phyloP scores from a whole-genome alignment of 1,140 invertebrate species.

The Mamestra configurata region DNA sequence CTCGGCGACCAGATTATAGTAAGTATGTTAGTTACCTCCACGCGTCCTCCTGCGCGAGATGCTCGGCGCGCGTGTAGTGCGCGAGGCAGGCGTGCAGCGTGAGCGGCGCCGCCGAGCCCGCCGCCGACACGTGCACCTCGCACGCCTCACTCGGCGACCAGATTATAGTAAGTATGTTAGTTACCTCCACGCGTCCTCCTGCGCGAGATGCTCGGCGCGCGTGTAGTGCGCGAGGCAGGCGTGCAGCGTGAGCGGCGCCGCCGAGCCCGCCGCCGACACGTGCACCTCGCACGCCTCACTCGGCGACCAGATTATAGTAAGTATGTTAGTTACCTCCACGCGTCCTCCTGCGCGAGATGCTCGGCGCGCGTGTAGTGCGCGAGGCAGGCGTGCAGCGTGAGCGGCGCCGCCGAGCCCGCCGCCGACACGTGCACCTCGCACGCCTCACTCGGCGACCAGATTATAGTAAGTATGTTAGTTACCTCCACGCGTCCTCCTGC shows the following conservation, averaged over 20 bases:
- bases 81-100: slow-evolving; percentile 97
- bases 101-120: slow-evolving; percentile 87
- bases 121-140: slow-evolving; percentile 84
- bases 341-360: slow-evolving; percentile 96
- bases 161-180: no score
- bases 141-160: slow-evolving; percentile 81
- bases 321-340: slow-evolving; percentile 91
- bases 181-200: slow-evolving; percentile 96
- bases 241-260: slow-evolving; percentile 92
- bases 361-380: slow-evolving; percentile 97
- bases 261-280: slow-evolving; percentile 84
- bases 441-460: slow-evolving; percentile 72
- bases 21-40: slow-evolving; percentile 94
- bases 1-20: slow-evolving; percentile 84
- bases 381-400: slow-evolving; percentile 97
- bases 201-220: slow-evolving; percentile 95
- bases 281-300: slow-evolving; percentile 85
- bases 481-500: slow-evolving; percentile 96
- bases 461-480: slow-evolving; percentile 69
- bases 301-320: slow-evolving; percentile 81
- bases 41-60: slow-evolving; percentile 96
- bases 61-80: slow-evolving; percentile 97
- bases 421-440: slow-evolving; percentile 86
- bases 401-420: slow-evolving; percentile 83
- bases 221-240: slow-evolving; percentile 98